Conservation (phyloP, 2,113 vertebrate genomes). For the Neotoma lepida region DNA sequence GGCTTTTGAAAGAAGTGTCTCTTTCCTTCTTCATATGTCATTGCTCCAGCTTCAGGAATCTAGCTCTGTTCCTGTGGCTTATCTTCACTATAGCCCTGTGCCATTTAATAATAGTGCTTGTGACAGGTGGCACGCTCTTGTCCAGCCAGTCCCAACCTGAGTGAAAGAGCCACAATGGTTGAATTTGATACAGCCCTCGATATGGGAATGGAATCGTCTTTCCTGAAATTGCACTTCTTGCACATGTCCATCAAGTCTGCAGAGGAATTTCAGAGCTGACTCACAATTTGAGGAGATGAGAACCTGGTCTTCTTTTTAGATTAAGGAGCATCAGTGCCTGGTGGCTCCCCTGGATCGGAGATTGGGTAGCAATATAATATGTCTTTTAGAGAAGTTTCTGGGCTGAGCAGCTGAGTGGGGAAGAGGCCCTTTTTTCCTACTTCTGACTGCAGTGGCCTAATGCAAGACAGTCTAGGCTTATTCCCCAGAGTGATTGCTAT, state of each 20-base stretch:
- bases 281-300: slow-evolving; percentile 2
- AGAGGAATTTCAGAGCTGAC: slow-evolving; percentile 45
- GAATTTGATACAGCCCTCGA: neutral
- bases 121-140: neutral
- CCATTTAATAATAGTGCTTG: neutral
- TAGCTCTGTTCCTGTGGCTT: neutral
- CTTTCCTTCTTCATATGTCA: neutral
- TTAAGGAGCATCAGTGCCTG: slow-evolving; percentile 54
- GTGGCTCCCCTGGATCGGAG: slow-evolving; percentile 1
- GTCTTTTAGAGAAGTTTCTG: slow-evolving; percentile 7
- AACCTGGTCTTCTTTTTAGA: slow-evolving; percentile 55
- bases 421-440: neutral
- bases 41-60: neutral
- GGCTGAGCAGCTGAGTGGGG: neutral
- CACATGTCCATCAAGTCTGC: neutral
- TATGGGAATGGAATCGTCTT: neutral
- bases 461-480: slow-evolving; percentile 27
- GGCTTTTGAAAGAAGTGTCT: neutral
- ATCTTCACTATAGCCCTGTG: neutral
- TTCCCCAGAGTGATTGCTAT: neutral
- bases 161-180: neutral
- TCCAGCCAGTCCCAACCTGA: neutral
- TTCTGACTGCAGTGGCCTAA: slow-evolving; percentile 26
- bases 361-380: neutral
- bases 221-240: slow-evolving; percentile 3